phyloP scores from a whole-genome alignment of 2,113 vertebrate genomes.

The Etheostoma spectabile region DNA sequence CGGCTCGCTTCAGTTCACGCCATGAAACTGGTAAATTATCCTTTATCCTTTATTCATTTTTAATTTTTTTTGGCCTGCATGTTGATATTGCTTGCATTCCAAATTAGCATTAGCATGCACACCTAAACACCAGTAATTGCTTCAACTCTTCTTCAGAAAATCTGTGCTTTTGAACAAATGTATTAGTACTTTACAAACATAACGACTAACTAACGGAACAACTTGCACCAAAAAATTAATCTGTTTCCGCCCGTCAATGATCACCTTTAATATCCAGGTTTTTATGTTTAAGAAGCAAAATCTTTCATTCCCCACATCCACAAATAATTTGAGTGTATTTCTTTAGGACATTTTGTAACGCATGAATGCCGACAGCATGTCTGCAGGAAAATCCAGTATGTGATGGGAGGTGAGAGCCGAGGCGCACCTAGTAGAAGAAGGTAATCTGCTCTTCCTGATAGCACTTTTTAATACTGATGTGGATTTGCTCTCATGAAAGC shows the following conservation, averaged over 20 bases:
- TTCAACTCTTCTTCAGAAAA: constrained; percentile 35
- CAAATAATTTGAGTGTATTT: constrained; percentile 48
- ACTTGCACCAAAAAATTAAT: constrained; percentile 33
- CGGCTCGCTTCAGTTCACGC: constrained; percentile 27
- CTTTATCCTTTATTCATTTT: too few relatives aligned
- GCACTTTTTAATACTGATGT: constrained; percentile 75
- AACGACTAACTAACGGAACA: constrained; percentile 37
- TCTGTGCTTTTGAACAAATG: constrained; percentile 29
- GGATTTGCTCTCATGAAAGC: constrained; percentile 61
- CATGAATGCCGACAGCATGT: constrained; percentile 14
- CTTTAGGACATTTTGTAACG: constrained; percentile 28
- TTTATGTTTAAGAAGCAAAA: constrained; percentile 12
- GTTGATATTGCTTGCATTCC: constrained; percentile 19
- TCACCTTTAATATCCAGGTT: constrained; percentile 24
- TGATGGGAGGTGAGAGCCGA: constrained; percentile 35
- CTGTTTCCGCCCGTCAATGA: constrained; percentile 11
- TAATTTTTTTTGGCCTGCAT: neutral
- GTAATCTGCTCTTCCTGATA: constrained; percentile 45
- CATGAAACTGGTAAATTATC: constrained; percentile 5
- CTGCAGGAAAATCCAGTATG: constrained; percentile 21
- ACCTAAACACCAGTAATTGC: constrained; percentile 33
- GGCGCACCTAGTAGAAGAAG: constrained; percentile 26
- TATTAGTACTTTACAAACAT: constrained; percentile 60
- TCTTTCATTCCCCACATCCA: constrained; percentile 58
- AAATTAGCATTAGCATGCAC: constrained; percentile 47